phyloP scores from a whole-genome alignment of 2,113 vertebrate species.

The Atherinomorus stipes region DNA sequence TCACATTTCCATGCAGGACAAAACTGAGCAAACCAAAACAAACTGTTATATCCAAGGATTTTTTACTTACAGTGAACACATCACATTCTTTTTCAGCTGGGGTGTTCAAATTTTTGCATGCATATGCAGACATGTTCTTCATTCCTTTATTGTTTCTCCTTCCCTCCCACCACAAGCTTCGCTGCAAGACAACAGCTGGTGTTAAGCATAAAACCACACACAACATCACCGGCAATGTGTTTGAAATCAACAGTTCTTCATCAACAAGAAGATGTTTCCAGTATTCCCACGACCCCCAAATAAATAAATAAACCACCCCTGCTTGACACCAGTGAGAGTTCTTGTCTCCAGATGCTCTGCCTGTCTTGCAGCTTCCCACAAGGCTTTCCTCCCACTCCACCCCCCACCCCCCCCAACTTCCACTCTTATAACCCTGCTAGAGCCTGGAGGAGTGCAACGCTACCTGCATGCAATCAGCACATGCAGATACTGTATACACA shows the following conservation, averaged over 20 bases:
- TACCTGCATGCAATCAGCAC: constrained; percentile 53
- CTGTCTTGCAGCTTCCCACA: constrained; percentile 31
- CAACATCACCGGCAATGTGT: constrained; percentile 5
- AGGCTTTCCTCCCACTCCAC: background rate
- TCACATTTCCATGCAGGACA: no score
- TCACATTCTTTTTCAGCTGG: background rate
- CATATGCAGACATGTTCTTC: background rate
- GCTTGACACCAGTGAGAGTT: constrained; percentile 59
- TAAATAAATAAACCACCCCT: constrained; percentile 57
- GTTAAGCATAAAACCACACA: constrained; percentile 22
- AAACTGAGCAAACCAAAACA: no score
- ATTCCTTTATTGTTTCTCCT: background rate
- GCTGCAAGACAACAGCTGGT: constrained; percentile 3
- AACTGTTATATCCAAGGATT: no score
- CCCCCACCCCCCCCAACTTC: background rate
- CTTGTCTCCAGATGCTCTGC: constrained; percentile 55
- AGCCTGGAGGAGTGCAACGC: constrained; percentile 46
- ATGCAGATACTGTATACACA: constrained; percentile 29
- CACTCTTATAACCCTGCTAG: constrained; percentile 24
- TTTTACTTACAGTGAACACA: no score
- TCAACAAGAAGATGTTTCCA: constrained; percentile 46
- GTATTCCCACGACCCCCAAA: constrained; percentile 59
- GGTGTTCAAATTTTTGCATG: background rate
- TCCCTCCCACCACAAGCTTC: background rate
- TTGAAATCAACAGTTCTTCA: constrained; percentile 40